A percentile compares a stretch with the other conserved stretches of the same genome.
Conservation (phyloP, 2,888 invertebrate species). For the Cosmopolites sordidus region DNA sequence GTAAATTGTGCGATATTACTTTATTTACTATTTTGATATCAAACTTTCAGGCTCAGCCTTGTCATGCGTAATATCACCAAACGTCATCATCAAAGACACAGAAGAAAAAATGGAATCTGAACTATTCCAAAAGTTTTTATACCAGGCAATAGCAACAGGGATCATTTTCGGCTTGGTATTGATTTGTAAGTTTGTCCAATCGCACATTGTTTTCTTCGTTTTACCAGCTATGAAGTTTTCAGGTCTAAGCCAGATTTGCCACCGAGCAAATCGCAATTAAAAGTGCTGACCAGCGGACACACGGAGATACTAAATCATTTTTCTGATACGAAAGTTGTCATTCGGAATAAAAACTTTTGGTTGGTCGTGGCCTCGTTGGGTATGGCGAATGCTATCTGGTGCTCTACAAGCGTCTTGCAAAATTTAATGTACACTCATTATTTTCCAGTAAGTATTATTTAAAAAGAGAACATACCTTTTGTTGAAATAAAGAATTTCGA, state of each 20-base stretch:
- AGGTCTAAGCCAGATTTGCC: constrained; percentile 79
- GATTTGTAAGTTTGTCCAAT: constrained; percentile 48
- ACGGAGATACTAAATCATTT: constrained; percentile 25
- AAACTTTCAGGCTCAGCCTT: constrained; percentile 44
- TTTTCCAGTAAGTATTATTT: constrained; percentile 54
- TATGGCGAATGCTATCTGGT: constrained; percentile 55
- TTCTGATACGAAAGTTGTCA: constrained; percentile 31
- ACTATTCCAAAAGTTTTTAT: constrained; percentile 30
- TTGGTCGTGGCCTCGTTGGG: constrained; percentile 48
- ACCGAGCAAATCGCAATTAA: constrained; percentile 60
- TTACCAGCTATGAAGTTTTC: constrained; percentile 68
- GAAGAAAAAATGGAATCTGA: constrained; percentile 28
- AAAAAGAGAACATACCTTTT: no score
- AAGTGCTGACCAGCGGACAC: constrained; percentile 30
- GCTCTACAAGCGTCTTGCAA: constrained; percentile 57
- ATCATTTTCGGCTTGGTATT: constrained; percentile 29
- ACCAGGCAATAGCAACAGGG: constrained; percentile 27
- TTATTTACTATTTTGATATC: no score
- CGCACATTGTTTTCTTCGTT: no score
- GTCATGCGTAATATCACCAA: constrained; percentile 32
- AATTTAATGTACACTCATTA: constrained; percentile 54
- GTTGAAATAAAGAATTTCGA: no score
- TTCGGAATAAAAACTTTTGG: constrained; percentile 36
- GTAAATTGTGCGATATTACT: no score
- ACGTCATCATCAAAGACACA: constrained; percentile 28